Conservation (phyloP, 1,140 invertebrate genomes). For the Drepana arcuata region DNA sequence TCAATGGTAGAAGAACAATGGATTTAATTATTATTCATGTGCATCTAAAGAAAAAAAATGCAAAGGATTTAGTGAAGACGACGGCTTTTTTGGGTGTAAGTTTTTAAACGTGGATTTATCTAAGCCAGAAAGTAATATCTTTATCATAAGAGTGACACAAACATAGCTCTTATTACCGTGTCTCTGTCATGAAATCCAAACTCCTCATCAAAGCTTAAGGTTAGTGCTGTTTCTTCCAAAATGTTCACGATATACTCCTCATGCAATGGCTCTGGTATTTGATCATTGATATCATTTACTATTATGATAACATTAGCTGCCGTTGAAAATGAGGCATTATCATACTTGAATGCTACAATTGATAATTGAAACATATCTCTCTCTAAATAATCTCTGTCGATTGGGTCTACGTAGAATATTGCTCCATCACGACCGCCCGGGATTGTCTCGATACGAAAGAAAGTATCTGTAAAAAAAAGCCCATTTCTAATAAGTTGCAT, state of each 20-base stretch:
- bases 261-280: conserved; percentile 55
- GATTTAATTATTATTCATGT: too few relatives aligned
- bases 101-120: too few relatives aligned
- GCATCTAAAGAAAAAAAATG: too few relatives aligned
- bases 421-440: conserved; percentile 43
- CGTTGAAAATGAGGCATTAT: conserved; percentile 46
- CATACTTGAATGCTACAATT: conserved; percentile 69
- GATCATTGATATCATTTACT: conserved; percentile 73
- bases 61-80: too few relatives aligned
- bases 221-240: conserved; percentile 59
- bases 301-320: conserved; percentile 59
- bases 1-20: too few relatives aligned
- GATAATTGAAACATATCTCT: conserved; percentile 68
- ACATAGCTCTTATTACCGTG: conserved; percentile 69
- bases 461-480: conserved; percentile 35
- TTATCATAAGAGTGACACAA: too few relatives aligned
- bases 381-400: conserved; percentile 68
- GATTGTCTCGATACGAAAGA: conserved; percentile 46
- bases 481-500: neutral
- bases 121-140: too few relatives aligned
- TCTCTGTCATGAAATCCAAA: conserved; percentile 72
- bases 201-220: conserved; percentile 45
- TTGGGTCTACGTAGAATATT: conserved; percentile 54
- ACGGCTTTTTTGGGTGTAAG: too few relatives aligned
- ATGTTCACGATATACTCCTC: conserved; percentile 43